These are phyloP conservation scores for Microcebus jonahi DNA, from an alignment of 2,113 vertebrate genomes.

Conservation along the genomic window DNA sequence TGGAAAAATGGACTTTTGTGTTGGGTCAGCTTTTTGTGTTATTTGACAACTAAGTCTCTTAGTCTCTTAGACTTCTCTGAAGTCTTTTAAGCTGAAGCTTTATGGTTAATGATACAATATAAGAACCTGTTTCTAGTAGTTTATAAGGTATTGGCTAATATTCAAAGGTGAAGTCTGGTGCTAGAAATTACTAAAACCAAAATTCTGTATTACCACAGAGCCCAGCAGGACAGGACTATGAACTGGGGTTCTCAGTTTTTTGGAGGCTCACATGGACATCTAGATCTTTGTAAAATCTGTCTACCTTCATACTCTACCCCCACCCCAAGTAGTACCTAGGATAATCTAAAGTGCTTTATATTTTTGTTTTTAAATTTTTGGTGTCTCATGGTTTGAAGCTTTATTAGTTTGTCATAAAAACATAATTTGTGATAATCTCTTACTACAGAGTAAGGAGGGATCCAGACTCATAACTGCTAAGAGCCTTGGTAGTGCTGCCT, in stretches of 20 bases:
- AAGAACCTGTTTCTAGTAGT: neutral
- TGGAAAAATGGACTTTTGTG: conserved; percentile 17
- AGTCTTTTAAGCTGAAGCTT: conserved; percentile 4
- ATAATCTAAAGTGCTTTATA: neutral
- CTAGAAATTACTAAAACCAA: neutral
- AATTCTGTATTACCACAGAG: neutral
- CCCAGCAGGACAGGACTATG: neutral
- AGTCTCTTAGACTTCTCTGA: neutral
- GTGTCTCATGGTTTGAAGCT: neutral
- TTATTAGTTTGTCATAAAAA: neutral
- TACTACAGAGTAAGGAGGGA: neutral
- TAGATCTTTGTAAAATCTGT: neutral
- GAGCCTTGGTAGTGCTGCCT: neutral
- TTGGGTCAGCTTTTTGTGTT: neutral
- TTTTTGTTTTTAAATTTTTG: neutral
- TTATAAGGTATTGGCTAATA: neutral
- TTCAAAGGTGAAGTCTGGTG: neutral
- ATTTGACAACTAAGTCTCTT: neutral
- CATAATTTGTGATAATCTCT: neutral
- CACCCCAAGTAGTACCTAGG: neutral
- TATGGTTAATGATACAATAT: neutral
- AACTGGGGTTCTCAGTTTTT: neutral
- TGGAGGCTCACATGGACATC: neutral
- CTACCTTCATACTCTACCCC: neutral
- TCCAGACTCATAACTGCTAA: neutral